phyloP scores from a whole-genome alignment of 2,888 invertebrate genomes.

The Drosophila rubida region DNA sequence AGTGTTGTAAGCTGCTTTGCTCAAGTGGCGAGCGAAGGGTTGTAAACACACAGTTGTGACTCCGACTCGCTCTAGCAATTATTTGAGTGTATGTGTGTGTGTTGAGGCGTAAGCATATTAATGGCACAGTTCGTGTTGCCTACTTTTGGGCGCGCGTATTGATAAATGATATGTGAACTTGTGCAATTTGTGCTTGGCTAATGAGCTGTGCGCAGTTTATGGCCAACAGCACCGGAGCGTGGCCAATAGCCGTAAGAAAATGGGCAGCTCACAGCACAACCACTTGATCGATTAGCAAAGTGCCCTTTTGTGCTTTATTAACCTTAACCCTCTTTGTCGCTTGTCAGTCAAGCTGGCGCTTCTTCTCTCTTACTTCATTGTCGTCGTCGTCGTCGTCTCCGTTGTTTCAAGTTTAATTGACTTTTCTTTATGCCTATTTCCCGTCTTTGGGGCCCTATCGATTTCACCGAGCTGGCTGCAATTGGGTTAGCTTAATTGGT shows the following conservation, averaged over 20 bases:
- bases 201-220: conserved; percentile 61
- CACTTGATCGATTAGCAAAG: conserved; percentile 63
- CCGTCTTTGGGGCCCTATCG: conserved; percentile 51
- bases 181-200: conserved; percentile 41
- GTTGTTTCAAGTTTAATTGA: conserved; percentile 76
- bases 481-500: conserved; percentile 45
- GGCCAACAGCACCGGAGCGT: conserved; percentile 19
- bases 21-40: conserved; percentile 69
- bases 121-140: conserved; percentile 40
- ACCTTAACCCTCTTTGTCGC: conserved; percentile 79
- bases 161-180: conserved; percentile 52
- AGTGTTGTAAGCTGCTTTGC: conserved; percentile 79
- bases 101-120: conserved; percentile 50
- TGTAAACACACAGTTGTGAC: conserved; percentile 26
- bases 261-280: conserved; percentile 2
- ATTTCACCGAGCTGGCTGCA: conserved; percentile 53
- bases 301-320: conserved; percentile 41
- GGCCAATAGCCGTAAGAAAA: not conserved
- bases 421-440: conserved; percentile 34
- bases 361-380: conserved; percentile 19
- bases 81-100: conserved; percentile 17
- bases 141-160: conserved; percentile 55
- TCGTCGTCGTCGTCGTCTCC: conserved; percentile 8
- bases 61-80: conserved; percentile 20
- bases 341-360: conserved; percentile 28